Percentiles rank a stretch among this genome's conserved stretches.
Conservation (phyloP, 2,888 invertebrate genomes). For the Crematogaster levior region DNA sequence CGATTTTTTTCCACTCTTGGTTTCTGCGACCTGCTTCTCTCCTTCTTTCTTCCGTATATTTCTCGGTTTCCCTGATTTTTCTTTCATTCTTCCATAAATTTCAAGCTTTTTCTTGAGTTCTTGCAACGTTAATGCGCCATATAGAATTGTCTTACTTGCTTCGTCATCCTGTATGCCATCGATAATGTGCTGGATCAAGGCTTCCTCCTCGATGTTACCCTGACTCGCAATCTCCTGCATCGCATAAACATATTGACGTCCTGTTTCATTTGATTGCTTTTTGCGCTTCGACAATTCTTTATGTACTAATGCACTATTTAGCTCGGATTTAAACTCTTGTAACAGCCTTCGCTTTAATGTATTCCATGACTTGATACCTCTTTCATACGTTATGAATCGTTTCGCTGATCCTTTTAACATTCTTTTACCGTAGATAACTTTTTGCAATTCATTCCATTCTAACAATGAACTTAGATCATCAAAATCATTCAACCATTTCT, state of each 20-base stretch:
- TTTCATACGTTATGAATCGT: slow-evolving; percentile 54
- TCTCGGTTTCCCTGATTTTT: slow-evolving; percentile 1
- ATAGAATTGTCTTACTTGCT: slow-evolving; percentile 62
- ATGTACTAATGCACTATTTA: slow-evolving; percentile 63
- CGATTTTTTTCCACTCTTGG: too few species aligned
- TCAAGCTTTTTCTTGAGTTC: slow-evolving; percentile 60
- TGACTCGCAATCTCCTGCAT: slow-evolving; percentile 66
- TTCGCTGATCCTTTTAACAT: slow-evolving; percentile 65
- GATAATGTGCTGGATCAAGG: slow-evolving; percentile 54
- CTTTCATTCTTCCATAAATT: slow-evolving; percentile 55
- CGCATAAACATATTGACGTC: slow-evolving; percentile 62
- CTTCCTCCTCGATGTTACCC: slow-evolving; percentile 60
- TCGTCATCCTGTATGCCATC: too few species aligned
- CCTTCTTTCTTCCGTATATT: too few species aligned
- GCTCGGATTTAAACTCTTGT: slow-evolving; percentile 55
- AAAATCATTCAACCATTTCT: background rate
- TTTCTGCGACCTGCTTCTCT: too few species aligned
- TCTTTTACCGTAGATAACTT: slow-evolving; percentile 34
- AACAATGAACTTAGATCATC: background rate
- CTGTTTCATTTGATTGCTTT: slow-evolving; percentile 50
- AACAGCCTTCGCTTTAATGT: slow-evolving; percentile 47
- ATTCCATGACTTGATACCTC: slow-evolving; percentile 51
- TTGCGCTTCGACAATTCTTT: slow-evolving; percentile 53
- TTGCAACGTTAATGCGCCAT: slow-evolving; percentile 25
- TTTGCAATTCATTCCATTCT: background rate